Percentiles rank a stretch among this genome's conserved stretches.
These are phyloP conservation scores for Urocynchramus pylzowi DNA, from an alignment of 2,113 vertebrate species.

Conservation along the genomic window DNA sequence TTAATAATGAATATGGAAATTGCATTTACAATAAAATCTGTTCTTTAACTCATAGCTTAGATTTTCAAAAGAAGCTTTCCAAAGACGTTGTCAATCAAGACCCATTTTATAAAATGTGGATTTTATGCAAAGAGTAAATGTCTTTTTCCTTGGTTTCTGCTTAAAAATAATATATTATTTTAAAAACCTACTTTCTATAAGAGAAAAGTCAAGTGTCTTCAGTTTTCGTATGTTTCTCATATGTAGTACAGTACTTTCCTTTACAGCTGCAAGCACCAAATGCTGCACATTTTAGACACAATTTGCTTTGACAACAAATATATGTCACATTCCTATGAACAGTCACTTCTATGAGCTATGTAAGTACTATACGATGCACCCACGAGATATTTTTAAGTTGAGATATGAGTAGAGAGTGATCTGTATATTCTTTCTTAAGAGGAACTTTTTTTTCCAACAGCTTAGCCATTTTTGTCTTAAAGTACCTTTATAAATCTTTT, in stretches of 20 bases:
- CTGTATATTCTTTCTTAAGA: background rate
- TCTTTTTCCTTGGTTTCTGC: background rate
- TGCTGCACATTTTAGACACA: background rate
- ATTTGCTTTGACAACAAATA: slow-evolving; percentile 30
- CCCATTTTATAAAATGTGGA: background rate
- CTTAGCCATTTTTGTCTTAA: background rate
- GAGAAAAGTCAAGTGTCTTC: background rate
- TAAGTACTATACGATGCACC: background rate
- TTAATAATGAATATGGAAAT: background rate
- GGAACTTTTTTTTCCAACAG: background rate
- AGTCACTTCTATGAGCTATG: background rate
- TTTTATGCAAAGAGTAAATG: background rate
- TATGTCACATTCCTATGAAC: background rate
- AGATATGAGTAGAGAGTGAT: background rate
- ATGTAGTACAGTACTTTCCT: slow-evolving; percentile 5
- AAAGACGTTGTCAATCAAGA: background rate
- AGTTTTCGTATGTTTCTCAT: slow-evolving; percentile 33
- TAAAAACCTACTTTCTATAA: slow-evolving; percentile 1
- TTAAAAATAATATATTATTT: background rate
- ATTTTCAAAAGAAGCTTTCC: background rate
- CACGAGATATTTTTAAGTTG: slow-evolving; percentile 11
- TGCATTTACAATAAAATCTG: background rate
- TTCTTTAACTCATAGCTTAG: background rate
- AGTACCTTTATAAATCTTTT: slow-evolving; percentile 10
- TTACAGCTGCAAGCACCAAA: slow-evolving; percentile 36